Percentiles rank a stretch among this genome's conserved stretches.
phyloP scores from a whole-genome alignment of 2,888 invertebrate species.

The Cremastinae sp. region DNA sequence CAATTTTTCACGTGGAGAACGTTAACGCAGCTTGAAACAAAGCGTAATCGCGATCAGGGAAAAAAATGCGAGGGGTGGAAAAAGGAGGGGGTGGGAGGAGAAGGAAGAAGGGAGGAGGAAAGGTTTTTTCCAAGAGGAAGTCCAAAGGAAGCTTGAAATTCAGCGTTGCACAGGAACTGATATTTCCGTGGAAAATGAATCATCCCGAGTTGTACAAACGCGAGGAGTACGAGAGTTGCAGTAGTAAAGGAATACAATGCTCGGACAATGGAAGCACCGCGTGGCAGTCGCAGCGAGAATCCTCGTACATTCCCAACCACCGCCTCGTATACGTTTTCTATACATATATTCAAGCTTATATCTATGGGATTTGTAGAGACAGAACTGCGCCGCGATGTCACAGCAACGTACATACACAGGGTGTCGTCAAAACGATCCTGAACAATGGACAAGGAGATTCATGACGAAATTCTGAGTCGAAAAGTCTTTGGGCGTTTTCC shows the following conservation, averaged over 20 bases:
- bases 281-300: slow-evolving; percentile 43
- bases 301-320: slow-evolving; percentile 18
- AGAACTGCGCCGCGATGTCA: neutral
- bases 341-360: slow-evolving; percentile 6
- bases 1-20: neutral
- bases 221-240: slow-evolving; percentile 65
- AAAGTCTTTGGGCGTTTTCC: too few relatives aligned
- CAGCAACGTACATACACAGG: neutral
- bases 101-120: slow-evolving; percentile 57
- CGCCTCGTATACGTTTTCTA: neutral
- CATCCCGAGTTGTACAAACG: slow-evolving; percentile 74
- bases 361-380: slow-evolving; percentile 6
- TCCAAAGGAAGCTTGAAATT: slow-evolving; percentile 70
- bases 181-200: slow-evolving; percentile 79
- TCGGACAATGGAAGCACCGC: slow-evolving; percentile 73
- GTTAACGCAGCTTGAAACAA: slow-evolving; percentile 28
- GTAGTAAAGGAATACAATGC: slow-evolving; percentile 77
- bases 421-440: too few relatives aligned
- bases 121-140: slow-evolving; percentile 19
- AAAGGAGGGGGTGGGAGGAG: slow-evolving; percentile 30
- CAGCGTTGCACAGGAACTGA: slow-evolving; percentile 76
- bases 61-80: slow-evolving; percentile 43
- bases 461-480: too few relatives aligned
- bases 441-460: too few relatives aligned
- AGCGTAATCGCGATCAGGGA: slow-evolving; percentile 51